Conservation (phyloP, 1,140 invertebrate genomes). For the Coelopa frigida region DNA sequence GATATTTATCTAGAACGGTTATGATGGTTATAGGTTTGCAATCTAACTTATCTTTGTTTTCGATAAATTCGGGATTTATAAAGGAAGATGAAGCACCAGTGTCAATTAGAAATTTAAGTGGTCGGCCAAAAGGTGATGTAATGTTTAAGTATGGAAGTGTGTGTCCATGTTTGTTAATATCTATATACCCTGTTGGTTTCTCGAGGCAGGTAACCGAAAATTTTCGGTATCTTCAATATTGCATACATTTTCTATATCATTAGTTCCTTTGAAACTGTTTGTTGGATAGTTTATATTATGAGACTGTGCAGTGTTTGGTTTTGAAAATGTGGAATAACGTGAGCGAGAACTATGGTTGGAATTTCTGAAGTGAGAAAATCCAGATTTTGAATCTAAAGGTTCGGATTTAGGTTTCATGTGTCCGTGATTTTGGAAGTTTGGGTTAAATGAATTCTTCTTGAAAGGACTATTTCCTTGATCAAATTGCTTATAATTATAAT, state of each 20-base stretch:
- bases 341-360: too few species aligned
- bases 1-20: constrained; percentile 1
- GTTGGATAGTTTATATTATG: too few species aligned
- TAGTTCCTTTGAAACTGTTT: too few species aligned
- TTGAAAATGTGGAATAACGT: too few species aligned
- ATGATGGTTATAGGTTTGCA: background rate
- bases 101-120: constrained; percentile 11
- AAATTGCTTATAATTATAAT: too few species aligned
- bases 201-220: constrained; percentile 11
- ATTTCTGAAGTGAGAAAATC: too few species aligned
- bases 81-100: constrained; percentile 12
- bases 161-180: constrained; percentile 2
- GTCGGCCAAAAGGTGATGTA: constrained; percentile 1
- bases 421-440: too few species aligned
- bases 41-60: background rate
- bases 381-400: too few species aligned
- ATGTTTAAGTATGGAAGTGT: constrained; percentile 4
- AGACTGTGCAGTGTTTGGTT: too few species aligned
- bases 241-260: background rate
- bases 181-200: constrained; percentile 9
- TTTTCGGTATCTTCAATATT: constrained; percentile 8
- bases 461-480: too few species aligned
- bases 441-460: too few species aligned
- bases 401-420: too few species aligned
- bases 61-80: constrained; percentile 5